Base-by-base conservation (phyloP, 2,797 vertebrate genomes). In the Coregonus suidteri region DNA sequence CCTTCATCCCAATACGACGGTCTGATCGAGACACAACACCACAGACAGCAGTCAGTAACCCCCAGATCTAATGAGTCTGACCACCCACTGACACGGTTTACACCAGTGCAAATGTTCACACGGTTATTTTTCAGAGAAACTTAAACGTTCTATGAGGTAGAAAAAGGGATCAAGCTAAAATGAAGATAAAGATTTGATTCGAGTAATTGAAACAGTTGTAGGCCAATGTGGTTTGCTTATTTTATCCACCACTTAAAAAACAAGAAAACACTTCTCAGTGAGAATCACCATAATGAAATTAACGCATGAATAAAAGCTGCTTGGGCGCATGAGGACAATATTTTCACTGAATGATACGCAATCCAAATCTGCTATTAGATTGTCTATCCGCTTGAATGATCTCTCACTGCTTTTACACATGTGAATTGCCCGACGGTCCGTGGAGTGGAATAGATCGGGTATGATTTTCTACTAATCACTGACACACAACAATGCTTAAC, bases 1-100 rank as follows among this genome's bases (percentile, higher is more conserved):
- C 97, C 87, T 97, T 99, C 86, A 93, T 54, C 31, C 97, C 97
- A 80, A 99, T 96, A 25, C 88, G 92, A 62, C 83, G 92, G 84
- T 99, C 97, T 99, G 82, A 76, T 30, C 25, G 20, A 47, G 3
- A 65, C n/a, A 77, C 34, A 72, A n/a, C 82, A 0, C 75, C 6
- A 54, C 30, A 53, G n/a, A 69, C 52, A 78, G 56, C n/a, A 20
- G 6, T n/a, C n/a, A 20, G 15, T 62, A 20, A 20, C 71, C 53
- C 35, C 76, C 66, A 74, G n/a, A 35, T 31, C 14, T 4, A 73
- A 11, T 31, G 1, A 56, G 25, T 35, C 67, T 54, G 35, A 54
- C 75, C 75, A 77, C 30, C 37, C 4, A 59, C 20, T 71, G 1
- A 73, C 34, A 69, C 67, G 16, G 34, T 30, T 16, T 30, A 69